Evolutionary conservation across 2,113 vertebrate species (phyloP).

Genomic region (Numenius arquata): DNA sequence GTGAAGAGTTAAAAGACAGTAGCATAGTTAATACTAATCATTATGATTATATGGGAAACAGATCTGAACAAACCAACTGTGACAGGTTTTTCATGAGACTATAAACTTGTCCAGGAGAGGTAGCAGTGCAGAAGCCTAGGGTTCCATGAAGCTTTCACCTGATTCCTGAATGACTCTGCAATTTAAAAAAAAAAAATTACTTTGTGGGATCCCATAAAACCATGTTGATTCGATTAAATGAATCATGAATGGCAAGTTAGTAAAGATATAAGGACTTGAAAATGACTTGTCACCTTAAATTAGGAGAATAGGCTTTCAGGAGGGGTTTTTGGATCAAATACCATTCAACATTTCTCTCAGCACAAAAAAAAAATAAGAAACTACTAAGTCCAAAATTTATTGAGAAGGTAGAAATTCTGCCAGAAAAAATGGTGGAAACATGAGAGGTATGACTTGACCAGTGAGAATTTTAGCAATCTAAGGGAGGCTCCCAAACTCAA

Average conservation of each 20-base stretch:
- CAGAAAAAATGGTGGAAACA: not conserved
- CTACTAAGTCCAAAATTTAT: not conserved
- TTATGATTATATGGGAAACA: not conserved
- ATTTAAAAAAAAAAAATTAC: not conserved
- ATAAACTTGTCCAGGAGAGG: not conserved
- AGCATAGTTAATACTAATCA: not conserved
- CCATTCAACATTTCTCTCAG: not conserved
- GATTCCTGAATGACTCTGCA: not conserved
- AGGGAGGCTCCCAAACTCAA: not conserved
- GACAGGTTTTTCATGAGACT: not conserved
- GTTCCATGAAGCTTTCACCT: not conserved
- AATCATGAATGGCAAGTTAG: not conserved
- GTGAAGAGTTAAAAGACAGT: not conserved
- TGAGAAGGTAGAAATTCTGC: not conserved
- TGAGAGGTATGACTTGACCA: no score
- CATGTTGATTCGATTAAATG: not conserved
- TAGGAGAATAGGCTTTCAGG: not conserved
- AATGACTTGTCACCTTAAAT: not conserved
- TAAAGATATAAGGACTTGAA: not conserved
- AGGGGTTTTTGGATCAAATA: not conserved
- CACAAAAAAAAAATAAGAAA: not conserved
- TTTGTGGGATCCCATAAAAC: not conserved
- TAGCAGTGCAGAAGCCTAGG: not conserved
- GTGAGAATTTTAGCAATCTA: not conserved
- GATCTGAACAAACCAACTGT: not conserved